phyloP scores from a whole-genome alignment of 2,888 invertebrate genomes.

The Himalopsyche anomala region DNA sequence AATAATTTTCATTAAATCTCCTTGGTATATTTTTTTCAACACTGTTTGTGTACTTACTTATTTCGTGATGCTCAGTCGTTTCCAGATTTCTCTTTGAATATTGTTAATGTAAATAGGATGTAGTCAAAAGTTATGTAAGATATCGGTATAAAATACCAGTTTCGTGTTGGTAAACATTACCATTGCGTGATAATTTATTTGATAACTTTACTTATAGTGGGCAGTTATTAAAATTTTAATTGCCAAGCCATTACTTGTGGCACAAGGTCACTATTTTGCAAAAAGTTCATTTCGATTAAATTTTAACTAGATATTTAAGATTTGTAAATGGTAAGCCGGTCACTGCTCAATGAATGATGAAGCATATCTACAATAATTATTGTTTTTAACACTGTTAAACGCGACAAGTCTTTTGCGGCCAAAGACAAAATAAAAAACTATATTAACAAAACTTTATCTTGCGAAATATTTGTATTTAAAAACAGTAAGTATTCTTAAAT shows the following conservation, averaged over 20 bases:
- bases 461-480: too few species aligned
- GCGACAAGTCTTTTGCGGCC: too few species aligned
- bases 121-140: slow-evolving; percentile 38
- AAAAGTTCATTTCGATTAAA: not conserved
- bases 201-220: slow-evolving; percentile 43
- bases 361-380: not conserved
- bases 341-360: not conserved
- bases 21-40: too few species aligned
- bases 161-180: slow-evolving; percentile 38
- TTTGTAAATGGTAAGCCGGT: not conserved
- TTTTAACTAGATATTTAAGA: slow-evolving; percentile 22
- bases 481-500: too few species aligned
- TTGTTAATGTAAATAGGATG: slow-evolving; percentile 37
- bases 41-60: not conserved
- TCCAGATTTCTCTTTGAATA: slow-evolving; percentile 42
- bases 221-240: slow-evolving; percentile 47
- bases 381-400: too few species aligned
- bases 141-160: slow-evolving; percentile 27
- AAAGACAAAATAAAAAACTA: too few species aligned
- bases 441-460: too few species aligned
- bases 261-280: slow-evolving; percentile 45
- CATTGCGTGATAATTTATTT: slow-evolving; percentile 53
- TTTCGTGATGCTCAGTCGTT: slow-evolving; percentile 11
- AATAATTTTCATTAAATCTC: too few species aligned
- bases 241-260: slow-evolving; percentile 36